Evolutionary conservation across 2,797 vertebrate species (phyloP), one percentile per base, ranked within the genome.

Genomic region (Hydrocynus forskahlii): DNA sequence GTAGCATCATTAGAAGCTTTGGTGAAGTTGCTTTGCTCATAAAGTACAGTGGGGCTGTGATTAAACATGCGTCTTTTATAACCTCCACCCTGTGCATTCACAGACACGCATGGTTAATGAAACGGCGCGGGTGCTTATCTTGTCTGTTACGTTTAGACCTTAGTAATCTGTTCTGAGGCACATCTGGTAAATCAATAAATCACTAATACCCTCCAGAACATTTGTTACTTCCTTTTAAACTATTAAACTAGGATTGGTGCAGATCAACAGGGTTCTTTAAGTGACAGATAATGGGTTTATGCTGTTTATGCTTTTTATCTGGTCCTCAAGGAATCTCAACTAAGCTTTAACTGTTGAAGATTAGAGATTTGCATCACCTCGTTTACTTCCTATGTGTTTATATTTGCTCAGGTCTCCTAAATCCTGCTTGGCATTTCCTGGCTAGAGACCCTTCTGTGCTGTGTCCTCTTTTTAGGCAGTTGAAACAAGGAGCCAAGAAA

Each of bases 1-100:
- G 91, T 90, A 85, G 88, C 87, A 85, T 87, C 85, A 55, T 85
- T 78, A 86, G 83, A 60, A 59, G 62, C 69, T 62, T 76, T 38
- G 57, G 23, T 23, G 72, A 64, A 74, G 68, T 60, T 62, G 69
- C 68, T 77, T 68, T 45, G 59, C 45, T 78, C 63, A 63, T 73
- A 25, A 77, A 35, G 40, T 48, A 45, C 52, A 48, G 81, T 43
- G 23, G 35, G 7, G 50, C 70, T 74, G 43, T 70, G 21, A 83
- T 79, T 70, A 48, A 68, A 63, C 45, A 69, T 45, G 48, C 35
- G 10, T 77, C 35, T 35, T 71, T 45, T 64, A 48, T 19, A 76
- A 66, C 17, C 25, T 67, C 35, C 68, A 21, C 7, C 12, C 14
- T n/a, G 52, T 45, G 54, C 70, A 67, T 69, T 67, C 73, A 4